Evolutionary conservation across 2,888 invertebrate genomes (phyloP), one percentile per base, ranked within the genome.

Genomic region (Eupithecia dodoneata): DNA sequence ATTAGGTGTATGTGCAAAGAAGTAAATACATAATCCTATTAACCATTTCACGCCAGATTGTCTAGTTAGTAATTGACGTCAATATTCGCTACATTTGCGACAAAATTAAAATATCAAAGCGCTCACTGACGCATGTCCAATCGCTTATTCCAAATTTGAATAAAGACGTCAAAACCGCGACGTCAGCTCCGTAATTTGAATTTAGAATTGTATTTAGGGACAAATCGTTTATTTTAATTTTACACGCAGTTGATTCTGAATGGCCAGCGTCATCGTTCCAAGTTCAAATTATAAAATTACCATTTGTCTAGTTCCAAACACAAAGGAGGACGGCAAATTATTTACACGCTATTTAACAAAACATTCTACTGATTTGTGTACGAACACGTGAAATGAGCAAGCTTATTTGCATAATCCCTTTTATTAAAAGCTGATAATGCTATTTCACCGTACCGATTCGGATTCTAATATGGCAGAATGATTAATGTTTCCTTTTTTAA

Each of bases 261-360:
- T 93, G 86, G 82, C 84, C 79, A 87, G 88, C 81, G 84, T 88
- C 88, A 87, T 85, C 83, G 85, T 84, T 86, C 87, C 86, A 89
- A 89, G 83, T 87, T 76, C 81, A 88, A 92, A 92, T 92, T 92
- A 90, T 89, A 89, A 89, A 92, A 90, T 88, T 90, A 90, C 87
- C 84, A 88, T 91, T 91, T 91, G 90, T 91, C 89, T 92, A 90
- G 85, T 87, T 85, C 71, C 72, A 76, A 84, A 83, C 81, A 93
- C 91, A 93, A 93, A 87, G 82, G 89, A 80, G 81, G 80, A 83
- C 83, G 87, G 86, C 84, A 90, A 88, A 80, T 81, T 81, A 83
- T 92, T 93, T 92, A 92, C 94, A 94, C 93, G 90, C 94, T 92
- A 94, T 94, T 94, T 93, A 94, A 91, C 94, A 92, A 90, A 88